These are phyloP conservation scores for Lagenorhynchus albirostris DNA, from an alignment of 2,113 vertebrate species.

Conservation along the genomic window DNA sequence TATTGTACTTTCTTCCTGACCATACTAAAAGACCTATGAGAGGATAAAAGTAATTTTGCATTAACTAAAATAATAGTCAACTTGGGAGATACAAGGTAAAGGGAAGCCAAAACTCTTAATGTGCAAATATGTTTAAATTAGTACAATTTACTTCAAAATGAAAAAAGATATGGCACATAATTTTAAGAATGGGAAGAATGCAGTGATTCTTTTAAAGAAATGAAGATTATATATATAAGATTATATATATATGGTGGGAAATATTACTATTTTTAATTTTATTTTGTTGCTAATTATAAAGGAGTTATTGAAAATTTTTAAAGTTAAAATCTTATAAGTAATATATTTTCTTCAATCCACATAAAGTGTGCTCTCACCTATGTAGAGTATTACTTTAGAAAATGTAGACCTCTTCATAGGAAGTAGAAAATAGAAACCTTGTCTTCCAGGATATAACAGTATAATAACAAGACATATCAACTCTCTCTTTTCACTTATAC, in stretches of 20 bases:
- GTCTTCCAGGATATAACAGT: not conserved
- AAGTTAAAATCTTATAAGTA: constrained; percentile 5
- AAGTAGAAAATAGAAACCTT: not conserved
- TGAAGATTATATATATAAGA: not conserved
- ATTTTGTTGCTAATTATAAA: constrained; percentile 18
- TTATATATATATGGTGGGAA: not conserved
- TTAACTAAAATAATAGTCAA: constrained; percentile 4
- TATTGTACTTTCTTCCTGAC: not conserved
- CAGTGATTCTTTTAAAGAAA: not conserved
- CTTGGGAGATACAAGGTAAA: not conserved
- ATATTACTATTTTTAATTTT: not conserved
- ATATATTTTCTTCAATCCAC: not conserved
- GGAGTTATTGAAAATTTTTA: not conserved
- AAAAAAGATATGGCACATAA: not conserved
- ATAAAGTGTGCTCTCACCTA: not conserved
- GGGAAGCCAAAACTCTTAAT: not conserved
- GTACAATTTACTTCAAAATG: not conserved
- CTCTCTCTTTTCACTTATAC: not conserved
- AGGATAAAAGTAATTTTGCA: not conserved
- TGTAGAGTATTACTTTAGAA: not conserved
- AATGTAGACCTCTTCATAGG: not conserved
- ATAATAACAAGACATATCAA: not conserved
- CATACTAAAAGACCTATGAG: not conserved
- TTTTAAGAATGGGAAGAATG: not conserved
- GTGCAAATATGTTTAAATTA: not conserved